Percentiles rank a stretch among this genome's conserved stretches.
Evolutionary conservation across 2,888 invertebrate genomes (phyloP).

Genomic region (Anoncus sp.): DNA sequence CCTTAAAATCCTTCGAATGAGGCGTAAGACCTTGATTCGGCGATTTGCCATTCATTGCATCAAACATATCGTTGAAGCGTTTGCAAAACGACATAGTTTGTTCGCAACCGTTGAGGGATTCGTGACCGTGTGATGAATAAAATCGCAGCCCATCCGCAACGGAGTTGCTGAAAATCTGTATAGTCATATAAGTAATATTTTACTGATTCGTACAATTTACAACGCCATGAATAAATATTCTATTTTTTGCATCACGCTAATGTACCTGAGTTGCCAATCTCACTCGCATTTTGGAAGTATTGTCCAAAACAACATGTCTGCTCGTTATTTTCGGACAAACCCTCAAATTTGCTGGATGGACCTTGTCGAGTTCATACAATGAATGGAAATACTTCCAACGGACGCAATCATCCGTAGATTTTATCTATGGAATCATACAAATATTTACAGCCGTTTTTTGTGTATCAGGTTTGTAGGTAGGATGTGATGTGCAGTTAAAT

Average conservation of each 20-base stretch:
- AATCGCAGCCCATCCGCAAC: constrained; percentile 40
- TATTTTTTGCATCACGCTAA: background rate
- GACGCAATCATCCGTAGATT: too few species aligned
- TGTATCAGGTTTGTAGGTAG: too few species aligned
- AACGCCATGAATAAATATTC: background rate
- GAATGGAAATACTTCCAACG: constrained; percentile 1
- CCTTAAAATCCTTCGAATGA: constrained; percentile 9
- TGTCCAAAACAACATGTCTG: constrained; percentile 42
- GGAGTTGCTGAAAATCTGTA: constrained; percentile 41
- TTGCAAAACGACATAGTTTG: constrained; percentile 32
- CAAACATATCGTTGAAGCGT: constrained; percentile 39
- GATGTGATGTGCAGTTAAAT: too few species aligned
- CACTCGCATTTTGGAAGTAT: constrained; percentile 50
- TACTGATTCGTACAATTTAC: too few species aligned
- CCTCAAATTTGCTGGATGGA: constrained; percentile 35
- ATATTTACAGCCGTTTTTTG: too few species aligned
- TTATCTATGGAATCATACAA: too few species aligned
- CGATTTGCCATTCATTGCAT: constrained; percentile 42
- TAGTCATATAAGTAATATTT: background rate
- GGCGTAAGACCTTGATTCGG: constrained; percentile 41
- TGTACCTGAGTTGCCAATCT: constrained; percentile 43
- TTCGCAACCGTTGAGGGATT: constrained; percentile 21
- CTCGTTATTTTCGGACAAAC: constrained; percentile 50
- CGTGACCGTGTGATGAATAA: constrained; percentile 27
- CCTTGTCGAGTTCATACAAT: background rate